Base-by-base conservation (phyloP, 1,140 invertebrate species). In the Polypedilum pembai region DNA sequence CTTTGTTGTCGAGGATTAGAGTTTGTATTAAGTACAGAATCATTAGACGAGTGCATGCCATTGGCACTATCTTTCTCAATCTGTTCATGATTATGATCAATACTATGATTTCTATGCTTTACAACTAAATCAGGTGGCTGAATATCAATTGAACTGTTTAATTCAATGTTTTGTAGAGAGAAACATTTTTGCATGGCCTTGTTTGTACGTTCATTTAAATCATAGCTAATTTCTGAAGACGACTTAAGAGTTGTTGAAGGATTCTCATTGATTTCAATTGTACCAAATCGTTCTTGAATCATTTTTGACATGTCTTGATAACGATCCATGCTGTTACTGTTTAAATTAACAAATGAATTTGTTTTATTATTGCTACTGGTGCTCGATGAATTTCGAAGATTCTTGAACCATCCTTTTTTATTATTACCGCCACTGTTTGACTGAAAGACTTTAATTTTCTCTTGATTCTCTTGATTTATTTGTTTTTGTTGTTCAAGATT, bases 241-340 rank as follows among this genome's bases (percentile, higher is more conserved):
- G 74, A 56, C 1, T 41, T 33, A 21, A 41, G 8, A 33, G n/a
- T 45, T 40, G 18, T 74, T 20, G 73, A 74, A 45, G 79, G 76
- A 3, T 79, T 73, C 0, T 78, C 79, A 15, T 78, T 66, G 5
- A 56, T 76, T 75, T 79, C 78, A 8, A 75, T 75, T 0, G 80
- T 82, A 10, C 86, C 85, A 76, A 87, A 87, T 74, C 83, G 82
- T 76, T 87, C 86, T 78, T 86, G 85, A 75, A 87, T 83, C 45
- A 87, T 77, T 78, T 87, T 87, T 1, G 86, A 85, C 86, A 87
- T 87, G 76, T 87, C 86, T 76, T 86, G 85, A 75, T 87, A 87
- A 45, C 86, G 81, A 76, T 87, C 86, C 77, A 87, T 86, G 41
- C 86, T 82, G 80, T 81, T 80, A 7, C 80, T 78, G 69, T 82